Base-by-base conservation (phyloP, 2,888 invertebrate species). In the Andricus quercusramuli region DNA sequence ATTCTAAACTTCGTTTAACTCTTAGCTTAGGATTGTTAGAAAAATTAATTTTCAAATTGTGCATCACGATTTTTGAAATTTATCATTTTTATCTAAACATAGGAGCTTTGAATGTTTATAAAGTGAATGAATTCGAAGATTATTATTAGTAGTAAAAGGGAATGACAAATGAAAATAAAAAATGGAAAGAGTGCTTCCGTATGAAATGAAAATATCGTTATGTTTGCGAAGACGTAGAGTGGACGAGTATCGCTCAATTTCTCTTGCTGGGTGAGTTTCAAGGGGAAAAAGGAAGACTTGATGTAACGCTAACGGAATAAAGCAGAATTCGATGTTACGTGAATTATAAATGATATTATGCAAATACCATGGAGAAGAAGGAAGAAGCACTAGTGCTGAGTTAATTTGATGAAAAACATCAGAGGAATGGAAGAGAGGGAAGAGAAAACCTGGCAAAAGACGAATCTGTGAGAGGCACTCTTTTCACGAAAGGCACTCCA, bases 331-430 rank as follows among this genome's bases (percentile, higher is more conserved):
- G 89, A 89, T 88, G 90, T 86, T 87, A 90, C 87, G 87, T 91
- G 90, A 91, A 91, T 90, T 91, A 92, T 90, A 90, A 91, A 91
- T 89, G 90, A 91, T 90, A 90, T 91, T 91, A 90, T 89, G 90
- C 91, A 91, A 91, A 92, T 91, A 91, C 86, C 82, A 80, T 79
- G 82, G 85, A 82, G 82, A 83, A 84, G 85, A 25, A 65, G 66
- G 67, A 68, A 79, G 79, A 84, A 87, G 86, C 83, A 85, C 87
- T 87, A 86, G 84, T 86, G 87, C 83, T 79, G 88, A 87, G 91
- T 89, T 90, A 91, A 91, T 91, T 91, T 91, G 88, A 91, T 91
- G 90, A 91, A 91, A 90, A 91, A 91, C 89, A 90, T 90, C 88
- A 86, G 86, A 87, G 80, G 83, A 83, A 56, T 32, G 65, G 82